Conservation (phyloP, 2,113 vertebrate genomes). For the Acanthochromis polyacanthus region DNA sequence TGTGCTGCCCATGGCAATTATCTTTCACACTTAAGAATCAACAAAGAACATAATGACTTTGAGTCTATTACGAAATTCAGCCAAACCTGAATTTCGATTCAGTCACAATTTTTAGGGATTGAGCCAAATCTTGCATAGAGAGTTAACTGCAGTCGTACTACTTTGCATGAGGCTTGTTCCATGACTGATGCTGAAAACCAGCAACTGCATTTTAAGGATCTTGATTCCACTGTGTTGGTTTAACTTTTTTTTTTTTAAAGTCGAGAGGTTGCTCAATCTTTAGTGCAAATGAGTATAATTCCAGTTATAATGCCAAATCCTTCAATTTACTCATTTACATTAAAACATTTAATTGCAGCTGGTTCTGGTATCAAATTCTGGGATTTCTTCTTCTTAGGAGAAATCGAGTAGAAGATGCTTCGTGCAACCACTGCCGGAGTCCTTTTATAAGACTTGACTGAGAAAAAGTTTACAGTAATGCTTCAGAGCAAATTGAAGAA, state of each 20-base stretch:
- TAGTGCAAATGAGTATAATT: slow-evolving; percentile 13
- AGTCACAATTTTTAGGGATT: slow-evolving; percentile 36
- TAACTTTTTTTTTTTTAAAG: slow-evolving; percentile 1
- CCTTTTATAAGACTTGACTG: slow-evolving; percentile 27
- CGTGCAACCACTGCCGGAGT: slow-evolving; percentile 16
- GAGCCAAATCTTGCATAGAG: slow-evolving; percentile 28
- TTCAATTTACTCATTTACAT: not conserved
- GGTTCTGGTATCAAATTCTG: not conserved
- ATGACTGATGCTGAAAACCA: slow-evolving; percentile 41
- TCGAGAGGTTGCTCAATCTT: not conserved
- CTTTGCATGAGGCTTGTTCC: slow-evolving; percentile 16
- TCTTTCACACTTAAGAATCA: slow-evolving; percentile 94
- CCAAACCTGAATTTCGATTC: slow-evolving; percentile 62
- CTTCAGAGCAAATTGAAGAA: slow-evolving; percentile 41
- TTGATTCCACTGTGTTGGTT: slow-evolving; percentile 23
- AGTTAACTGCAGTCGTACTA: slow-evolving; percentile 33
- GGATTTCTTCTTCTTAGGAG: not conserved
- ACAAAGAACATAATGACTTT: slow-evolving; percentile 94
- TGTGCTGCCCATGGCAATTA: slow-evolving; percentile 93
- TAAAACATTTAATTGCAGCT: not conserved
- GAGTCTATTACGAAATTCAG: slow-evolving; percentile 65
- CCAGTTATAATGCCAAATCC: not conserved
- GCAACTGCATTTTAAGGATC: slow-evolving; percentile 13
- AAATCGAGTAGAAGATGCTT: not conserved
- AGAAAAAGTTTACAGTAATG: slow-evolving; percentile 35